These are phyloP conservation scores for Nannospalax galili DNA, from an alignment of 2,113 vertebrate species.

Conservation along the genomic window DNA sequence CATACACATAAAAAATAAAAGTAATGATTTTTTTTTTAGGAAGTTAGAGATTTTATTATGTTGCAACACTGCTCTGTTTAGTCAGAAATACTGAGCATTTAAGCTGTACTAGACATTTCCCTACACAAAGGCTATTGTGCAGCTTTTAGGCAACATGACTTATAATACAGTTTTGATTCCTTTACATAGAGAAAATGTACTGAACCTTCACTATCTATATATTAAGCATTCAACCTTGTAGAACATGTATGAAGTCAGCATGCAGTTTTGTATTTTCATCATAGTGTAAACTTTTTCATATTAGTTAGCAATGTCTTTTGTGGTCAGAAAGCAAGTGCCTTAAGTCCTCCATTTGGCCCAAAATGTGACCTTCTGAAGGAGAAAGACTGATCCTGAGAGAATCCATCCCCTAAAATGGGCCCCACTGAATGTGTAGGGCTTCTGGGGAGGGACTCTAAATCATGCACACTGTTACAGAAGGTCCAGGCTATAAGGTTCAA, in stretches of 20 bases:
- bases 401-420: not conserved
- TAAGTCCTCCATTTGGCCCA: not conserved
- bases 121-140: not conserved
- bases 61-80: too few relatives aligned
- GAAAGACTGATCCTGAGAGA: slow-evolving; percentile 16
- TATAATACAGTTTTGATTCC: slow-evolving; percentile 23
- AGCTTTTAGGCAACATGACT: slow-evolving; percentile 1
- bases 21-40: too few relatives aligned
- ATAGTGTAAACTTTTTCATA: slow-evolving; percentile 5
- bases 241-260: slow-evolving; percentile 10
- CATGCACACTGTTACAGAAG: not conserved
- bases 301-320: not conserved
- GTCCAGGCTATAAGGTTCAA: slow-evolving; percentile 33
- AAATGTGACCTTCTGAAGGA: not conserved
- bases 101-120: not conserved
- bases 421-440: not conserved
- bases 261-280: slow-evolving; percentile 39
- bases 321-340: slow-evolving; percentile 61
- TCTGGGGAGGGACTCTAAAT: not conserved
- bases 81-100: slow-evolving; percentile 54
- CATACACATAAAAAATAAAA: too few relatives aligned
- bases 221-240: not conserved
- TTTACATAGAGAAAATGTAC: not conserved
- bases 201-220: not conserved
- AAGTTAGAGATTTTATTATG: too few relatives aligned